A percentile compares a stretch with the other conserved stretches of the same genome.
phyloP scores from a whole-genome alignment of 2,113 vertebrate genomes.

The Rhineura floridana region DNA sequence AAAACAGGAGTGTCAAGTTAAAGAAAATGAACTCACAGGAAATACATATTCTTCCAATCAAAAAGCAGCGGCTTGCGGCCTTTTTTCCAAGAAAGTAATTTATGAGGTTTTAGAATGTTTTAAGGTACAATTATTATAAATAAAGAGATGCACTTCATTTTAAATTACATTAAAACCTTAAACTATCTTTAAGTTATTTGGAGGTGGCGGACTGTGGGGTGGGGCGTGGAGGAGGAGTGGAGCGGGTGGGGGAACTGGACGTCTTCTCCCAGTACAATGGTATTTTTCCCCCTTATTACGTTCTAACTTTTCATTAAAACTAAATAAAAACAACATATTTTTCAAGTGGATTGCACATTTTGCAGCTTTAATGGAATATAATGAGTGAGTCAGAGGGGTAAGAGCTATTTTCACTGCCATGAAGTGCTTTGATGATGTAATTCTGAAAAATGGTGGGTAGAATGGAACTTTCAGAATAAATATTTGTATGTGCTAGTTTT shows the following conservation, averaged over 20 bases:
- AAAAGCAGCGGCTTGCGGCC: slow-evolving; percentile 96
- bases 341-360: slow-evolving; percentile 86
- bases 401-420: slow-evolving; percentile 87
- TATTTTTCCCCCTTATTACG: slow-evolving; percentile 55
- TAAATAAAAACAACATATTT: slow-evolving; percentile 85
- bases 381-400: slow-evolving; percentile 78
- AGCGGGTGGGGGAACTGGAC: slow-evolving; percentile 62
- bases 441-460: slow-evolving; percentile 78
- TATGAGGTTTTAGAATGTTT: slow-evolving; percentile 78
- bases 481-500: slow-evolving; percentile 82
- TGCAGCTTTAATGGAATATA: slow-evolving; percentile 87
- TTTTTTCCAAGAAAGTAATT: slow-evolving; percentile 96
- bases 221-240: slow-evolving; percentile 58
- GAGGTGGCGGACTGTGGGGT: slow-evolving; percentile 43
- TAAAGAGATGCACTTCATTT: slow-evolving; percentile 79
- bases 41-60: slow-evolving; percentile 97
- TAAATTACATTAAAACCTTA: slow-evolving; percentile 80
- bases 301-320: slow-evolving; percentile 81
- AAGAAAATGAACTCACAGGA: slow-evolving; percentile 99
- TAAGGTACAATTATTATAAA: slow-evolving; percentile 75
- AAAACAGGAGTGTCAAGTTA: slow-evolving; percentile 94
- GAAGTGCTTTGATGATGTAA: slow-evolving; percentile 86
- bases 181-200: slow-evolving; percentile 85
- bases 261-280: slow-evolving; percentile 71
- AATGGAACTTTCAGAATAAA: slow-evolving; percentile 85